A percentile compares a stretch with the other conserved stretches of the same genome.
These are phyloP conservation scores for Smithornis capensis DNA, from an alignment of 2,113 vertebrate genomes.

Conservation along the genomic window DNA sequence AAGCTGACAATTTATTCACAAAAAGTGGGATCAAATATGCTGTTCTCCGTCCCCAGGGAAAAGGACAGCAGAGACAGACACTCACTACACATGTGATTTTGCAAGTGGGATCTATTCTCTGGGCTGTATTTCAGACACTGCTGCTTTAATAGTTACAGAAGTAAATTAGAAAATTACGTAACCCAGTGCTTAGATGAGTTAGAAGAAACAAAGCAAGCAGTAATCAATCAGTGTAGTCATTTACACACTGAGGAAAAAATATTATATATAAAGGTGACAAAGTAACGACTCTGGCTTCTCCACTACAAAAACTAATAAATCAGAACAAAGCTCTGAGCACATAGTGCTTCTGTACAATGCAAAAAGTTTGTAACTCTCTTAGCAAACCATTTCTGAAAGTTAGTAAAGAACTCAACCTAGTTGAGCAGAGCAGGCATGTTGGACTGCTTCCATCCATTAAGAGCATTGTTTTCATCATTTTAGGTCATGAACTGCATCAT, in stretches of 20 bases:
- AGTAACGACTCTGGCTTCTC: not conserved
- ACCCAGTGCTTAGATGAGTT: not conserved
- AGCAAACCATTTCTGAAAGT: not conserved
- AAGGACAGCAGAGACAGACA: not conserved
- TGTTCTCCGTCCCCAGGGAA: accelerated
- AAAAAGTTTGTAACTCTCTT: not conserved
- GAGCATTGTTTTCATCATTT: not conserved
- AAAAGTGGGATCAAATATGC: accelerated
- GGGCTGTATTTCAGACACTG: not conserved
- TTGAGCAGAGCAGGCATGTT: not conserved
- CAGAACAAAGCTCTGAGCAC: not conserved
- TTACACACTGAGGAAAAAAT: not conserved
- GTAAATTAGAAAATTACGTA: not conserved
- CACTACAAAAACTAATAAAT: not conserved
- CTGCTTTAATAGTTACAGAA: not conserved
- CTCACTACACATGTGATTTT: not conserved
- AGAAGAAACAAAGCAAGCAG: not conserved
- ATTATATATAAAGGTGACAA: not conserved
- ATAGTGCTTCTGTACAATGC: not conserved
- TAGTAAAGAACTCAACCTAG: not conserved
- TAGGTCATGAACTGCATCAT: not conserved
- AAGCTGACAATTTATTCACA: not conserved
- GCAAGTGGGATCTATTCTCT: not conserved
- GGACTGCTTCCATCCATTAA: not conserved
- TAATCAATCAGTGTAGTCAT: not conserved